Base-by-base conservation (phyloP, 37 sponge, comb jelly and placozoan species). In the Sycon ciliatum region DNA sequence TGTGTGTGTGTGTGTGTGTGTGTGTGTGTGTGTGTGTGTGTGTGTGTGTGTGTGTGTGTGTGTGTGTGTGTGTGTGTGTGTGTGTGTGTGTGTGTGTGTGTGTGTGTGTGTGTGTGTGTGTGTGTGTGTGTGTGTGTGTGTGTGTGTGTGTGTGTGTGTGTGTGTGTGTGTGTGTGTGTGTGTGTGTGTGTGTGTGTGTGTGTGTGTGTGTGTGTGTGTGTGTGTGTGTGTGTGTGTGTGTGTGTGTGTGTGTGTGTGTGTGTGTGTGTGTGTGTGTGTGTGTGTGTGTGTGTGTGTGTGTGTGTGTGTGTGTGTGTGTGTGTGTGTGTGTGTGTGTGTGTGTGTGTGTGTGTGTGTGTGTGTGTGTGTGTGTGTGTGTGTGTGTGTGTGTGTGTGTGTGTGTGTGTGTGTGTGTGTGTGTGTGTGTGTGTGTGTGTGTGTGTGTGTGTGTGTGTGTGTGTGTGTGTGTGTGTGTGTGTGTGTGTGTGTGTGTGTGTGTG, bases 1-100 rank as follows among this genome's bases (percentile, higher is more conserved):
- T 42, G 49, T 42, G 49, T 42, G 49, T 42, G 49, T 42, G 49
- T 42, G 49, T 42, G 49, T 42, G 49, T 42, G 49, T 42, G 49
- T 42, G 49, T 42, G 49, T 42, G 49, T 42, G 49, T 42, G 49
- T 42, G 49, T 42, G 49, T 42, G 49, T 42, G 49, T 42, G 13
- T 18, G 13, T 42, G 49, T 42, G 49, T 42, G 49, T 42, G 49
- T 42, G 49, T 42, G 49, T 42, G 49, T 42, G 49, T 42, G 49
- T 42, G 49, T 42, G 49, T 42, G 49, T 42, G 49, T 42, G 49
- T 42, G 49, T 42, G 49, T 42, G 49, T 42, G 49, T 42, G 49
- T 42, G 49, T 42, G 49, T 42, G 49, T 42, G 49, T 42, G 49
- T 42, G 49, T 42, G 49, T 42, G 49, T 42, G 49, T 42, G 49